Evolutionary conservation across 1,140 invertebrate species (phyloP).

Genomic region (Heliconius hermathena): DNA sequence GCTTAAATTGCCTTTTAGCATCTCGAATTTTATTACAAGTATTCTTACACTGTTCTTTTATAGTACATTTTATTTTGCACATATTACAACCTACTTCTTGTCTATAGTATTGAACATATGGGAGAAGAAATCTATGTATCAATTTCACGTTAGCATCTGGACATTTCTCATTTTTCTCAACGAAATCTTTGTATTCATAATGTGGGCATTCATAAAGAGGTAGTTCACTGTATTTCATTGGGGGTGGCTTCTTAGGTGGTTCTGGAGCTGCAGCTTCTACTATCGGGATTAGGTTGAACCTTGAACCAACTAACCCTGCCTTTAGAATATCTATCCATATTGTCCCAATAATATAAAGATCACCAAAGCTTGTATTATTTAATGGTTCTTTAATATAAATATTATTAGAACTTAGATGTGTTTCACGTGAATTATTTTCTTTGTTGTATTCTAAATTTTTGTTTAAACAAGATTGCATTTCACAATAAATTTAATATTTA

Average conservation of each 20-base stretch:
- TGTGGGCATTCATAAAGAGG: constrained; percentile 64
- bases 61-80: constrained; percentile 33
- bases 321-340: constrained; percentile 59
- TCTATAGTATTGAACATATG: constrained; percentile 48
- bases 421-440: background rate
- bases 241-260: constrained; percentile 52
- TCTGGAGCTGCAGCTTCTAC: constrained; percentile 49
- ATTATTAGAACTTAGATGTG: background rate
- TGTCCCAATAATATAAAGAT: constrained; percentile 57
- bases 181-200: constrained; percentile 59
- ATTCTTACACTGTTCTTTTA: constrained; percentile 17
- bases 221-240: constrained; percentile 66
- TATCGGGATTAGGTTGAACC: constrained; percentile 48
- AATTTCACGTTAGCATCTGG: constrained; percentile 52
- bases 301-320: constrained; percentile 49
- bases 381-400: background rate
- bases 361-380: constrained; percentile 1
- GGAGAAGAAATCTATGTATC: constrained; percentile 50
- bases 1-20: constrained; percentile 44
- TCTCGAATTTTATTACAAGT: constrained; percentile 19
- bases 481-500: background rate
- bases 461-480: constrained; percentile 17
- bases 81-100: constrained; percentile 22
- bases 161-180: constrained; percentile 49
- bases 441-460: background rate